These are phyloP conservation scores for Biston stratarius DNA, from an alignment of 2,888 invertebrate species.

Conservation along the genomic window DNA sequence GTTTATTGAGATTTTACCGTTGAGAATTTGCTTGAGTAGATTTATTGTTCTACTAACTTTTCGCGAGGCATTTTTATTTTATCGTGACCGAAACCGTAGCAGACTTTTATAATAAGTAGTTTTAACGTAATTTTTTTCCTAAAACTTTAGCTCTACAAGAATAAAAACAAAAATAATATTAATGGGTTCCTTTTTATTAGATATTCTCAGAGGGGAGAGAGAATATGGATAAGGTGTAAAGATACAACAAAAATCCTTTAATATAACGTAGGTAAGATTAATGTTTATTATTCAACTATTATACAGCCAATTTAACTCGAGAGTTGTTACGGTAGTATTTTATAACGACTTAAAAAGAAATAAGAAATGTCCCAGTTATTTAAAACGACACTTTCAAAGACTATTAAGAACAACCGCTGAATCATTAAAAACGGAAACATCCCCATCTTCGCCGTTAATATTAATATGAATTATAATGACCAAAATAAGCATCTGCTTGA, in stretches of 20 bases:
- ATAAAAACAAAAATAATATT: no score
- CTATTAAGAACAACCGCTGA: slow-evolving; percentile 13
- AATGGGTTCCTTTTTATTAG: no score
- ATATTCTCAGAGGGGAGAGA: no score
- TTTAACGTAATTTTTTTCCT: no score
- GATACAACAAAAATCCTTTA: neutral
- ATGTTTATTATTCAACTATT: neutral
- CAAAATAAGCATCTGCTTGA: slow-evolving; percentile 16
- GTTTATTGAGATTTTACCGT: slow-evolving; percentile 31
- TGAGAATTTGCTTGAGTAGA: slow-evolving; percentile 26
- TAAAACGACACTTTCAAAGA: slow-evolving; percentile 17
- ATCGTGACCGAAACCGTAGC: neutral
- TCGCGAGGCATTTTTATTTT: slow-evolving; percentile 11
- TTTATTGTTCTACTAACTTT: slow-evolving; percentile 29
- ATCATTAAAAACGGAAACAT: slow-evolving; percentile 29
- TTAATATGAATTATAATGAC: slow-evolving; percentile 35
- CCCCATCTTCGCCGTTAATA: slow-evolving; percentile 28
- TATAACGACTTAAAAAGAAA: no score
- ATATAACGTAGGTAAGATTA: neutral
- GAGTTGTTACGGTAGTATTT: no score
- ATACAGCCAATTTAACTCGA: no score
- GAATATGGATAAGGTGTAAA: no score
- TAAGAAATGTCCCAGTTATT: neutral
- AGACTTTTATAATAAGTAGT: neutral
- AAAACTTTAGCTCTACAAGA: neutral